These are phyloP conservation scores for Rhynchopsitta pachyrhyncha DNA, from an alignment of 2,113 vertebrate species.

Conservation along the genomic window DNA sequence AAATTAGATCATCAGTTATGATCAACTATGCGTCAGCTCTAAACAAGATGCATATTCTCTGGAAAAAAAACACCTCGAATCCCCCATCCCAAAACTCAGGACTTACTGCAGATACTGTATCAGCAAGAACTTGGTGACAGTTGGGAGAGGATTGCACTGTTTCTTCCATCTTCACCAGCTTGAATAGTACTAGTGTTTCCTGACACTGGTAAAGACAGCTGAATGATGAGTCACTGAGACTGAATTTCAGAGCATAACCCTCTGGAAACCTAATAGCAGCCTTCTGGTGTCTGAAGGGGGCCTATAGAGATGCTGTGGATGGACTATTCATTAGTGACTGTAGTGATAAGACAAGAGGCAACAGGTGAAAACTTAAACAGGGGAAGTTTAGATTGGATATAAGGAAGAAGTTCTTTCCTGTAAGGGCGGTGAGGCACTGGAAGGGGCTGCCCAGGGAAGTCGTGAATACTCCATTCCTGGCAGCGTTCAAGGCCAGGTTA, in stretches of 20 bases:
- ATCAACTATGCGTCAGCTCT: neutral
- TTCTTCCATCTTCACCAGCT: neutral
- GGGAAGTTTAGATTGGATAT: no score
- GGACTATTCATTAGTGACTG: no score
- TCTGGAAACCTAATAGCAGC: no score
- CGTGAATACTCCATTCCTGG: no score
- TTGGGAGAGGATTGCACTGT: neutral
- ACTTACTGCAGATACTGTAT: neutral
- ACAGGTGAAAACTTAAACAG: no score
- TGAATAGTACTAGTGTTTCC: neutral
- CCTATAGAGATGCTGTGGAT: no score
- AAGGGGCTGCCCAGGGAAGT: no score
- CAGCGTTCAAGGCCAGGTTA: no score
- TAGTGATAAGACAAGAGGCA: no score
- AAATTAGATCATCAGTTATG: neutral
- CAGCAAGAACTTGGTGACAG: neutral
- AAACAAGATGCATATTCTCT: neutral
- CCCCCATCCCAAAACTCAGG: fast-evolving
- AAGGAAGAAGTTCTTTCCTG: no score
- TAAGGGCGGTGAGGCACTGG: no score
- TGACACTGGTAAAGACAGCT: neutral
- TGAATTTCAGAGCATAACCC: neutral
- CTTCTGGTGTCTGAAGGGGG: no score
- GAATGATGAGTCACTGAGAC: neutral
- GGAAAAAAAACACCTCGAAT: neutral